Evolutionary conservation across 1,140 invertebrate genomes (phyloP), one percentile per base, ranked within the genome.

Genomic region (Cydia pomonella): DNA sequence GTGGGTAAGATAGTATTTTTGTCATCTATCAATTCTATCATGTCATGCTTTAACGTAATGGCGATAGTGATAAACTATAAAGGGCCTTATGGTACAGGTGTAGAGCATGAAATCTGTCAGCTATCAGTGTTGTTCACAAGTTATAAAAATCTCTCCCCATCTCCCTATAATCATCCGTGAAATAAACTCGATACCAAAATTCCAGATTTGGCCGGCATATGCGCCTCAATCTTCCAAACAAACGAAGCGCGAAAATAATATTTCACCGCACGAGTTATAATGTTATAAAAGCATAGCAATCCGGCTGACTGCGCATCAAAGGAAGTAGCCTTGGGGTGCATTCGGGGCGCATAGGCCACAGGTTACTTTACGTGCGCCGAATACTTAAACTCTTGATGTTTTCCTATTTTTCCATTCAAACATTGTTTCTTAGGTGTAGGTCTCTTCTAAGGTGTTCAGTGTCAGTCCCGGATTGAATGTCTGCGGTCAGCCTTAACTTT

Each of bases 231-330:
- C 82, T 88, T 87, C 84, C 83, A 81, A 85, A 76, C 82, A 84
- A 88, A 80, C 84, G 84, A 84, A 85, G 82, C 86, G 84, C 72
- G 79, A 85, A 87, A 87, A 87, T 85, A 87, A 88, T 87, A 85
- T 85, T 83, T 82, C 75, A 74, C 77, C 77, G 66, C 78, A 83
- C 75, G 69, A 82, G 62, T 87, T 80, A 84, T 83, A 75, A 83
- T 85, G 85, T 83, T 86, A 89, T 84, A 89, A 89, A 85, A 84
- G 83, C 82, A 87, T 88, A 86, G 85, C 81, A 84, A 89, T 91
- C 85, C 89, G 76, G 84, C 82, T 84, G 87, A 89, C 84, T 91
- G 82, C 82, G 73, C 84, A 84, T 88, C 84, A 87, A 87, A 87
- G 84, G 76, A 75, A 76, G 75, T 69, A 69, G 27, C 64, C 63